Base-by-base conservation (phyloP, 2,888 invertebrate species). In the Incurvaria masculella region DNA sequence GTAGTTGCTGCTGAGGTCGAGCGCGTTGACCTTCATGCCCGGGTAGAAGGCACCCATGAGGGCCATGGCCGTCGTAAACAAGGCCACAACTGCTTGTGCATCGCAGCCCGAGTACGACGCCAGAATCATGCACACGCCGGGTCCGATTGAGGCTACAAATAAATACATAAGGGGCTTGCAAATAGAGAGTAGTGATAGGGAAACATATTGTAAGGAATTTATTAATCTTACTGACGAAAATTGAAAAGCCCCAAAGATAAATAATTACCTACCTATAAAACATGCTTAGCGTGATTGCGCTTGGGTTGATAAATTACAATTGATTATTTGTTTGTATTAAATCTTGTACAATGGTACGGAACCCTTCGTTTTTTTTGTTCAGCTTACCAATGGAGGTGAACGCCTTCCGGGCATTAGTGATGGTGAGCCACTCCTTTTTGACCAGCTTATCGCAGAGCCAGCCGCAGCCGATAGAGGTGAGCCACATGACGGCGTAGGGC, bases 61-160 rank as follows among this genome's bases (percentile, higher is more conserved):
- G 10, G 84, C 86, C 86, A 87, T 87, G 45, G 85, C 82, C 1
- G 84, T 72, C 4, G 85, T 85, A 59, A 87, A 85, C 2, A 87
- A 68, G 11, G 78, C 66, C 1, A 87, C 83, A 1, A 85, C 86
- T 0, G 80, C 60, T 1, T 72, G 63, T 16, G 82, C 72, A 65
- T 87, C 78, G 60, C 86, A 87, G 40, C 85, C 86, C 16, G 86
- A 84, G 62, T 87, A 87, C 0, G 87, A 85, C 0, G 87, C 87
- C 20, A 81, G 71, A 47, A 87, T 81, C 65, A 88, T 83, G 53
- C 86, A 85, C 43, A 83, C 73, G 3, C 85, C 86, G 1, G 87
- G 86, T 1, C 85, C 84, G 49, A 86, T 75, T 2, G 86, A 86
- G 39, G 86, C 87, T 85, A n/a, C n/a, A n/a, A n/a, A n/a, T n/a